Evolutionary conservation across 1,140 invertebrate species (phyloP).

Genomic region (Dendrolimus punctatus): DNA sequence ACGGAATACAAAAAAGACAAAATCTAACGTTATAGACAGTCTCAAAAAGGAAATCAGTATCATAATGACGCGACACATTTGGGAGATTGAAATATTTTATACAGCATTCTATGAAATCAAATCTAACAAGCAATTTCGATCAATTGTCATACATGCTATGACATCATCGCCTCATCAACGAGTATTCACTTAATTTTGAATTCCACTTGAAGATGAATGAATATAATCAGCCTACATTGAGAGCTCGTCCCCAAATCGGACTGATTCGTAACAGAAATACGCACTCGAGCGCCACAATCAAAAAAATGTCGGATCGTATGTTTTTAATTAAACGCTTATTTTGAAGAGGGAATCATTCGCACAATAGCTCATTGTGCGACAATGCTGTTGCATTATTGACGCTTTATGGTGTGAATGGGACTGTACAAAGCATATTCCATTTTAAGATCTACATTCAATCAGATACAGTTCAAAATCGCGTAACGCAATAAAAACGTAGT

Average conservation of each 20-base stretch:
- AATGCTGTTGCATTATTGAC: slow-evolving; percentile 27
- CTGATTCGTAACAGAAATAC: not conserved
- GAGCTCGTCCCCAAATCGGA: slow-evolving; percentile 9
- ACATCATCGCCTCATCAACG: slow-evolving; percentile 21
- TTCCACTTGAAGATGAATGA: slow-evolving; percentile 23
- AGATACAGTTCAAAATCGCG: slow-evolving; percentile 3
- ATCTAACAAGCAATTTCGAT: no score
- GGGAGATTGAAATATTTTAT: no score
- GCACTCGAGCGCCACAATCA: slow-evolving; percentile 12
- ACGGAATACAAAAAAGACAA: no score
- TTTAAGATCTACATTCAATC: not conserved
- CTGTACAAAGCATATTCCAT: no score
- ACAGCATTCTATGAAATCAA: no score
- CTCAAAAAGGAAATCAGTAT: no score
- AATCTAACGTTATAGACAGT: no score
- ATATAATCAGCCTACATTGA: slow-evolving; percentile 31
- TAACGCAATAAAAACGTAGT: no score
- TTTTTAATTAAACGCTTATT: slow-evolving; percentile 38
- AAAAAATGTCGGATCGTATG: slow-evolving; percentile 20
- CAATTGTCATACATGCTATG: not conserved
- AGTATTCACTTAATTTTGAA: slow-evolving; percentile 19
- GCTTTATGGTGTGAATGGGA: slow-evolving; percentile 22
- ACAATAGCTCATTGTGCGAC: slow-evolving; percentile 35
- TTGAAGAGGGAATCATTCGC: slow-evolving; percentile 25
- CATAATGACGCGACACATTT: no score